A percentile compares a stretch with the other conserved stretches of the same genome.
Evolutionary conservation across 2,113 vertebrate species (phyloP).

Genomic region (Egretta garzetta): DNA sequence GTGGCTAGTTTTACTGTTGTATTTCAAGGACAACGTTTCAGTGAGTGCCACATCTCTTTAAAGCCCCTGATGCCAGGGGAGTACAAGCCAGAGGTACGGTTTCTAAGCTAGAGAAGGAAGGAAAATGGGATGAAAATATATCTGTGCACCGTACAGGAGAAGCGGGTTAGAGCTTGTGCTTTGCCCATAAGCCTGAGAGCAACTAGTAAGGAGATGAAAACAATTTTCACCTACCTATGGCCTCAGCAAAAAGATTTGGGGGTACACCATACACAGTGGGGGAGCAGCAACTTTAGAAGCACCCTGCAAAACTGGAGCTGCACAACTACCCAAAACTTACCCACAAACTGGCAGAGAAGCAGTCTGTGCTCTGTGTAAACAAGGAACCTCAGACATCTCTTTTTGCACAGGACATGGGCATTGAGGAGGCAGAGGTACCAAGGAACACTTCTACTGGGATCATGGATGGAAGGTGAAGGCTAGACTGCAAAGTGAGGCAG

Average conservation of each 20-base stretch:
- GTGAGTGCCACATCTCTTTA: neutral
- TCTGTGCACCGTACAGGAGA: neutral
- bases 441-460: neutral
- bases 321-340: neutral
- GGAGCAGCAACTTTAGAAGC: neutral
- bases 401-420: neutral
- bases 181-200: neutral
- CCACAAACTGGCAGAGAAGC: neutral
- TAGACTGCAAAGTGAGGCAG: neutral
- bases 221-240: neutral
- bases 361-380: neutral
- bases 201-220: neutral
- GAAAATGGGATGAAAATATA: neutral
- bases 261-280: neutral
- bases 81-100: neutral
- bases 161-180: neutral
- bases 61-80: neutral
- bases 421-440: neutral
- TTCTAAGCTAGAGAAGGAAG: neutral
- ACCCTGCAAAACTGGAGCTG: neutral
- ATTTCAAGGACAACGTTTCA: neutral
- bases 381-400: neutral
- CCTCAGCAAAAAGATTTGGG: neutral
- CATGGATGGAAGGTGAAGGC: neutral
- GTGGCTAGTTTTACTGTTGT: neutral